These are phyloP conservation scores for Lampris incognitus DNA, from an alignment of 2,113 vertebrate species.

Conservation along the genomic window DNA sequence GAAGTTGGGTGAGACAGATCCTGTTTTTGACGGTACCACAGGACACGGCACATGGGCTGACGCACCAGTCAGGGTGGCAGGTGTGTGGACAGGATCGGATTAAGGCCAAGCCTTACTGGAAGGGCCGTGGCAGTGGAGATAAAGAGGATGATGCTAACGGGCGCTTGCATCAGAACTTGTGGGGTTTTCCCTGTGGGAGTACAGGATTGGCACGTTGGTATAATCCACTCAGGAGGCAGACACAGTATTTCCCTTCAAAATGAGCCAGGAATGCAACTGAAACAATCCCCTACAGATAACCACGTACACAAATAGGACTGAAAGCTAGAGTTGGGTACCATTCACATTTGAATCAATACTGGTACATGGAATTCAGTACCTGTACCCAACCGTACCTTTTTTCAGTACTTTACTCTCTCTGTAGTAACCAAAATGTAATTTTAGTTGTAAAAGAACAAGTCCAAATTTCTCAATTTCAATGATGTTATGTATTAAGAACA, in stretches of 20 bases:
- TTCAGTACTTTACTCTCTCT: no score
- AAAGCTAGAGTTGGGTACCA: background rate
- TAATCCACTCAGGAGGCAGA: conserved; percentile 69
- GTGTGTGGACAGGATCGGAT: conserved; percentile 66
- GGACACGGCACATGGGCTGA: conserved; percentile 22
- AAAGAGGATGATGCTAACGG: conserved; percentile 63
- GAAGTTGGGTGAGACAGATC: background rate
- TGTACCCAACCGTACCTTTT: no score
- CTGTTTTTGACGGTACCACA: background rate
- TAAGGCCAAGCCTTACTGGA: conserved; percentile 69
- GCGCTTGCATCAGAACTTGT: conserved; percentile 54
- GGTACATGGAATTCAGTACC: no score
- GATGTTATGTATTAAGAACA: no score
- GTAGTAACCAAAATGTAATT: no score
- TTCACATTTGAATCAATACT: no score
- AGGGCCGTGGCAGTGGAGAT: conserved; percentile 44
- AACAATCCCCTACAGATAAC: conserved; percentile 40
- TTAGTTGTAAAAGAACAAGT: no score
- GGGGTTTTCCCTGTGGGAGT: conserved; percentile 67
- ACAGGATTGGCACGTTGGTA: conserved; percentile 70
- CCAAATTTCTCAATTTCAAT: no score
- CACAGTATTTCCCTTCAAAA: conserved; percentile 38
- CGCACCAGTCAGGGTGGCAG: conserved; percentile 56
- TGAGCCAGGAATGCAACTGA: conserved; percentile 29
- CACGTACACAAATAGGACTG: conserved; percentile 9